A percentile compares a stretch with the other conserved stretches of the same genome.
Evolutionary conservation across 2,113 vertebrate species (phyloP).

Genomic region (Phalacrocorax carbo): DNA sequence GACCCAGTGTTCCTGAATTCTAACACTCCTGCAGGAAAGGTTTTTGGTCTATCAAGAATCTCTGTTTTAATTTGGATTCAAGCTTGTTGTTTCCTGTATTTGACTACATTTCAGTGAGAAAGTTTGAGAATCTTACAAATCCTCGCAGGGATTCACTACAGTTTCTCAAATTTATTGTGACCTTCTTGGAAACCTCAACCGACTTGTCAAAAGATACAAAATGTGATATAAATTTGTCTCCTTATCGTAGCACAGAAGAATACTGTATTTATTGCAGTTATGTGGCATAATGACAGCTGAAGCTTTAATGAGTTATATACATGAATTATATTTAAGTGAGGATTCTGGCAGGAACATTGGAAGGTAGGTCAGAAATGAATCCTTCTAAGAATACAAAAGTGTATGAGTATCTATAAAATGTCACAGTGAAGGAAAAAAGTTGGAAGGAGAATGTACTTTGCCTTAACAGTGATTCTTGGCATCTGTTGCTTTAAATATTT

Average conservation of each 20-base stretch:
- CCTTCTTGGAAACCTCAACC: neutral
- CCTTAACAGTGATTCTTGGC: neutral
- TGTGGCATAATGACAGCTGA: neutral
- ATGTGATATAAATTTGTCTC: neutral
- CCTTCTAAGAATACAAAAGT: neutral
- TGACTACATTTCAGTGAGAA: neutral
- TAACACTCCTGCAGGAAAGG: neutral
- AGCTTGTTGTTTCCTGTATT: neutral
- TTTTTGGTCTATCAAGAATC: neutral
- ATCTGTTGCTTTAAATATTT: conserved; percentile 16
- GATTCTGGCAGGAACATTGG: neutral
- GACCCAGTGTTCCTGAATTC: neutral
- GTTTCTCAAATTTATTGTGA: neutral
- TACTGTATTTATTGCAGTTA: neutral
- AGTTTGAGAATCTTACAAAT: neutral
- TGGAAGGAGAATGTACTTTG: neutral
- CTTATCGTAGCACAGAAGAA: neutral
- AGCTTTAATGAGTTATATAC: neutral
- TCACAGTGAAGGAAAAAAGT: neutral
- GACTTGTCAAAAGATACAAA: neutral
- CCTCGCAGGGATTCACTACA: neutral
- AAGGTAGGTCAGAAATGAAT: neutral
- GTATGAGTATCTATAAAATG: neutral
- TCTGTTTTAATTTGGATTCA: neutral
- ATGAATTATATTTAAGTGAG: neutral